phyloP scores from a whole-genome alignment of 1,140 invertebrate species.

The Megalopta genalis region DNA sequence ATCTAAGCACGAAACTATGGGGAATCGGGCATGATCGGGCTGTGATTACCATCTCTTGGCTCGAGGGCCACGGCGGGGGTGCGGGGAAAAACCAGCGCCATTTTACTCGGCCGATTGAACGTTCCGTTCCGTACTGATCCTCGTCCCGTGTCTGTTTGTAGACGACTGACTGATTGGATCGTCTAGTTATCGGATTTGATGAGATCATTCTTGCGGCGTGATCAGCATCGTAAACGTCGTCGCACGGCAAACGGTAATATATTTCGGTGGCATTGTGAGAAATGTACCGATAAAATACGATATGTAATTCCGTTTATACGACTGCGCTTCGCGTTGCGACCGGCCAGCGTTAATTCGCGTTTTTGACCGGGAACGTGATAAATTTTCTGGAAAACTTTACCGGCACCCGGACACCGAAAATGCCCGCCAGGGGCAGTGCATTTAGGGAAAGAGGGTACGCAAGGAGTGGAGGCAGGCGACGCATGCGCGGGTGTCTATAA shows the following conservation, averaged over 20 bases:
- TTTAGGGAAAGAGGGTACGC: no score
- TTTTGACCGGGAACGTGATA: not conserved
- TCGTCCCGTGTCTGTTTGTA: no score
- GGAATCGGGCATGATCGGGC: slow-evolving; percentile 31
- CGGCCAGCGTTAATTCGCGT: not conserved
- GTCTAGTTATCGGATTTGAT: slow-evolving; percentile 17
- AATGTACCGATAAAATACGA: slow-evolving; percentile 17
- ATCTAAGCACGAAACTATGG: slow-evolving; percentile 57
- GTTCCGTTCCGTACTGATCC: no score
- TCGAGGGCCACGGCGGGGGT: not conserved
- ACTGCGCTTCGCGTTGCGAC: not conserved
- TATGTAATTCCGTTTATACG: slow-evolving; percentile 9
- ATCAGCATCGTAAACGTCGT: slow-evolving; percentile 30
- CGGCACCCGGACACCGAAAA: not conserved
- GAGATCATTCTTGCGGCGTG: slow-evolving; percentile 18
- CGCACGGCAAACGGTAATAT: not conserved
- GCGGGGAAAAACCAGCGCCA: not conserved
- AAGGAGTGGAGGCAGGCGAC: no score
- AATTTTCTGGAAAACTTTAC: not conserved
- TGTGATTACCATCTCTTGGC: slow-evolving; percentile 37
- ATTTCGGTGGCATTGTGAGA: no score
- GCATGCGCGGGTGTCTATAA: no score
- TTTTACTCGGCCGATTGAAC: not conserved
- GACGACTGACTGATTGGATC: slow-evolving; percentile 23
- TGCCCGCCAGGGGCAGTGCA: no score